Base-by-base conservation (phyloP, 2,797 vertebrate genomes). In the Gymnothorax javanicus region DNA sequence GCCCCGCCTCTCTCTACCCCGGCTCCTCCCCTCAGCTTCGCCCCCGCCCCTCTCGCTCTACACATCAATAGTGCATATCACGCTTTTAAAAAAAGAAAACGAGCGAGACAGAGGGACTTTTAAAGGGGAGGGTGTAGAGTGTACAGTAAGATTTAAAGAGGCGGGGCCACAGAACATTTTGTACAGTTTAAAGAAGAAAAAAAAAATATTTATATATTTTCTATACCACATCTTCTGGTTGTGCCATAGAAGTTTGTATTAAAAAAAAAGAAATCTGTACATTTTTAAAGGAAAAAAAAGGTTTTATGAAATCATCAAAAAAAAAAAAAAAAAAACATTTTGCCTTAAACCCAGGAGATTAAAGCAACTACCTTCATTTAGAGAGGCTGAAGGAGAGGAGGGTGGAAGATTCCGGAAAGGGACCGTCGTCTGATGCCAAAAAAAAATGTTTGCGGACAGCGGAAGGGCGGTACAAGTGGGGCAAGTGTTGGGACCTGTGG, bases 151-250 rank as follows among this genome's bases (percentile, higher is more conserved):
- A 93, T 64, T 4, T 64, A 64, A 67, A 67, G 93, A 52, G 71
- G 83, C 93, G 88, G 91, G 91, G 90, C 93, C 94, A 93, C 95
- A 93, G 94, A 93, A 96, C 96, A 95, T 95, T 43, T 97, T 99
- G 97, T 98, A 98, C 97, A 98, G 97, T 95, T 67, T 62, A 62
- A 67, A 67, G 58, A 91, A 94, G 96, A 97, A 95, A 97, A 94
- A 96, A 95, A 95, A 90, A 91, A 97, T 99, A 99, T 99, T 98
- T 99, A 99, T 99, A 99, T 99, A 99, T 99, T 99, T 99, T 99
- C 97, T 97, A 98, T 96, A 97, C 96, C 96, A 96, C 96, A 94
- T 93, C 96, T 97, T 96, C 96, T 97, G 97, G 96, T 95, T 95
- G 97, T 95, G 95, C 96, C 97, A 97, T 97, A 96, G 97, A 96